These are phyloP conservation scores for Trididemnum miniatum DNA, from an alignment of 23 tunicate genomes.

Conservation along the genomic window DNA sequence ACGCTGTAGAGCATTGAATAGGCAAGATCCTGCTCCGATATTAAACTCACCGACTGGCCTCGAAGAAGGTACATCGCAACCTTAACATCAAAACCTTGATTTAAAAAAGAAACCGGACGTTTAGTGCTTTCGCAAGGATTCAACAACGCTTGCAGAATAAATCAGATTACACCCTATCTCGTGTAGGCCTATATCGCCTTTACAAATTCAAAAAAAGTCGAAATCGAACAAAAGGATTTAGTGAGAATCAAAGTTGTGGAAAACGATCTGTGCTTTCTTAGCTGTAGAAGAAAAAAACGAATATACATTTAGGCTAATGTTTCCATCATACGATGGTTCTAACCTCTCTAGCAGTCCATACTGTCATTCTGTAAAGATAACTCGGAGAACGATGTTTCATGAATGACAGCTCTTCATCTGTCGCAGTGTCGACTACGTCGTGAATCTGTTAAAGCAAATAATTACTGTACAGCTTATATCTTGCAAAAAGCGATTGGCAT, in stretches of 20 bases:
- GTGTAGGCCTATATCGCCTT: too few species aligned
- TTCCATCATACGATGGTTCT: too few species aligned
- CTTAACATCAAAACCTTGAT: background rate
- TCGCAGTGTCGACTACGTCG: conserved; percentile 54
- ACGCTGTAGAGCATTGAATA: conserved; percentile 37
- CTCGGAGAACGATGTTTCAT: conserved; percentile 44
- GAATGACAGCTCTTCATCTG: conserved; percentile 61
- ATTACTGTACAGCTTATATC: background rate
- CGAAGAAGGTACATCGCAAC: background rate
- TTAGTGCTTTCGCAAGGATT: too few species aligned
- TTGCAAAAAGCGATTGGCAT: background rate
- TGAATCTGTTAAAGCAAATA: conserved; percentile 28
- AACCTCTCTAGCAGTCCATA: conserved; percentile 67
- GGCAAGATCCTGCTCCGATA: conserved; percentile 47
- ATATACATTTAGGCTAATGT: too few species aligned
- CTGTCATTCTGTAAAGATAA: conserved; percentile 61
- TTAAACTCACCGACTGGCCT: conserved; percentile 38
- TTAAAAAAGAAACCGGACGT: too few species aligned
- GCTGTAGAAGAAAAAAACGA: too few species aligned
- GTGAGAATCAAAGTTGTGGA: too few species aligned
- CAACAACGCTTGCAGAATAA: too few species aligned
- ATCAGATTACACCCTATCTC: too few species aligned
- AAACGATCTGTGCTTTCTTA: too few species aligned
- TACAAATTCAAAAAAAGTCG: too few species aligned
- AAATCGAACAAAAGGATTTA: too few species aligned